Conservation (phyloP, 1,140 invertebrate genomes). For the Hycleus cichorii region DNA sequence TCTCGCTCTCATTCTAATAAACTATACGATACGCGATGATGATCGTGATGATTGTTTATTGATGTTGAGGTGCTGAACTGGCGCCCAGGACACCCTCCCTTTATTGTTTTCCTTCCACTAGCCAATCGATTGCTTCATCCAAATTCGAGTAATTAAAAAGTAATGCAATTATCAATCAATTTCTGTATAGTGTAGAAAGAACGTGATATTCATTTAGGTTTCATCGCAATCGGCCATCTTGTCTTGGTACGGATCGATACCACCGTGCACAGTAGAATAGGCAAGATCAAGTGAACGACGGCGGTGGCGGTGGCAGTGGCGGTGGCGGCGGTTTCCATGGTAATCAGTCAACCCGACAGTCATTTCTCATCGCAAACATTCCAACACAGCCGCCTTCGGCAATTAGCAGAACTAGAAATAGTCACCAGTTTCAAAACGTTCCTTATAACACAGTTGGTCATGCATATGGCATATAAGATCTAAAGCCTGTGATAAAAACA, state of each 20-base stretch:
- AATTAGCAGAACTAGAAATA: slow-evolving; percentile 41
- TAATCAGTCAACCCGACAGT: slow-evolving; percentile 36
- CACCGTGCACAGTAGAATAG: slow-evolving; percentile 1
- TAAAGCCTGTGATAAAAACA: not conserved
- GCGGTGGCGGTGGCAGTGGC: slow-evolving; percentile 14
- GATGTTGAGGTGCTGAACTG: no score
- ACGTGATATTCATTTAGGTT: no score
- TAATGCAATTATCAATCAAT: not conserved
- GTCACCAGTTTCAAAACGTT: slow-evolving; percentile 23
- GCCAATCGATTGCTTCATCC: slow-evolving; percentile 16
- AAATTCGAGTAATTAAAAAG: not conserved
- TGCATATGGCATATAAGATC: slow-evolving; percentile 1
- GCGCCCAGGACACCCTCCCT: no score
- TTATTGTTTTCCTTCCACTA: no score
- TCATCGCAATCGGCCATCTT: slow-evolving; percentile 23
- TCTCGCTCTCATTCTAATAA: slow-evolving; percentile 7
- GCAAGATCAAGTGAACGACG: slow-evolving; percentile 23
- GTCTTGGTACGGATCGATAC: slow-evolving; percentile 27
- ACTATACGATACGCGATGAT: no score
- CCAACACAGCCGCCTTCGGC: slow-evolving; percentile 36
- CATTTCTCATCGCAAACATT: slow-evolving; percentile 37
- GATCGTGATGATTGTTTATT: no score
- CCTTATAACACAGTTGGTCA: slow-evolving; percentile 22
- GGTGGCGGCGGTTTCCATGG: slow-evolving; percentile 34
- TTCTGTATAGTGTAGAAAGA: no score